Evolutionary conservation across 2,113 vertebrate genomes (phyloP).

Genomic region (Tetrao urogallus): DNA sequence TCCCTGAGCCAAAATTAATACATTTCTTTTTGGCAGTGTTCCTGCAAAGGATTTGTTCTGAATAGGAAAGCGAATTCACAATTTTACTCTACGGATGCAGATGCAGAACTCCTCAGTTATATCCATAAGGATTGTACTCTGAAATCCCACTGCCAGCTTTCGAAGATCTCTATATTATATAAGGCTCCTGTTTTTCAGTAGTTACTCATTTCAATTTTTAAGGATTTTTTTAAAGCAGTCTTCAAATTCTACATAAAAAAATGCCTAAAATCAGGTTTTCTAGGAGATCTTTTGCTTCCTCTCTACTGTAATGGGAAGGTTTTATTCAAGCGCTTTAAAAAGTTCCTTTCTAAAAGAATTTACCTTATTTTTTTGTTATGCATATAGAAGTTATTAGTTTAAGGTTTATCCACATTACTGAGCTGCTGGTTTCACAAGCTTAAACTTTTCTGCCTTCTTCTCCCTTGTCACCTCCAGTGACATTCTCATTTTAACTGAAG

Average conservation of each 20-base stretch:
- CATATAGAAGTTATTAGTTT: constrained; percentile 24
- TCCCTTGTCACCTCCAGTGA: not conserved
- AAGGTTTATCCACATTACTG: constrained; percentile 59
- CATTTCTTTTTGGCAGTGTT: constrained; percentile 5
- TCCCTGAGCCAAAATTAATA: constrained; percentile 20
- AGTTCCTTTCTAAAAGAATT: constrained; percentile 5
- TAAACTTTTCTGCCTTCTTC: constrained; percentile 25
- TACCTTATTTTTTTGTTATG: constrained; percentile 50
- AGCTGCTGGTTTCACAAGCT: constrained; percentile 29
- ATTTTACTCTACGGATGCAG: constrained; percentile 23
- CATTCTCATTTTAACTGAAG: constrained; percentile 48
- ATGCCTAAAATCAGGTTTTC: not conserved
- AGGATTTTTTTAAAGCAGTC: not conserved
- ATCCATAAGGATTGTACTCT: constrained; percentile 5
- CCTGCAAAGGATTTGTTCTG: constrained; percentile 39
- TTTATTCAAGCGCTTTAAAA: constrained; percentile 26
- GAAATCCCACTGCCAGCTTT: constrained; percentile 48
- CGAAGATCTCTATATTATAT: constrained; percentile 41
- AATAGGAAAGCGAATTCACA: not conserved
- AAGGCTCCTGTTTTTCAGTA: not conserved
- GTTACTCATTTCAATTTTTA: constrained; percentile 10
- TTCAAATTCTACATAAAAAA: constrained; percentile 5
- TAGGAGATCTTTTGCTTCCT: not conserved
- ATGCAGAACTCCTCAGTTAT: constrained; percentile 22
- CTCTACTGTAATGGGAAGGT: not conserved